Conservation (phyloP, 1,140 invertebrate species). For the Ditylenchus dipsaci region DNA sequence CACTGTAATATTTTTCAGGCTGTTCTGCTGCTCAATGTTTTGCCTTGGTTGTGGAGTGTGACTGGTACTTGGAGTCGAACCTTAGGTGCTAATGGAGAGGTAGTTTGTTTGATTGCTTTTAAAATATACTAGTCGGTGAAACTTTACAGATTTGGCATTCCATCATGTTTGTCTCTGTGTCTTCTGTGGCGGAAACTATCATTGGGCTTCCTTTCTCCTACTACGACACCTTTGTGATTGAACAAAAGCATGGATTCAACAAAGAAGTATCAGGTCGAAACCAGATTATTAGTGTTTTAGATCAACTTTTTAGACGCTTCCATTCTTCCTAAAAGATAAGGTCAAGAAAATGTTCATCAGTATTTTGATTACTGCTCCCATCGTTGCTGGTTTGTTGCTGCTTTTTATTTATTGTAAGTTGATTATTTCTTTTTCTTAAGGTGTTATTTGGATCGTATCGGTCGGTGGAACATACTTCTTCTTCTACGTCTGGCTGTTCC, state of each 20-base stretch:
- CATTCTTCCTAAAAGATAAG: slow-evolving; percentile 90
- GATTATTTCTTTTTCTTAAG: no score
- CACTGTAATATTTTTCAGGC: slow-evolving; percentile 30
- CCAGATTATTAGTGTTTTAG: neutral
- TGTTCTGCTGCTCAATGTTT: slow-evolving; percentile 38
- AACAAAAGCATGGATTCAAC: slow-evolving; percentile 96
- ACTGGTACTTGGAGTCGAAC: slow-evolving; percentile 4
- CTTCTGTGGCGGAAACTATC: slow-evolving; percentile 36
- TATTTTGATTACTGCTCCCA: slow-evolving; percentile 73
- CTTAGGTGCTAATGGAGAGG: slow-evolving; percentile 34
- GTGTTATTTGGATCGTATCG: slow-evolving; percentile 81
- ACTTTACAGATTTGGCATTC: slow-evolving; percentile 47
- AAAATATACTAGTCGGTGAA: slow-evolving; percentile 2
- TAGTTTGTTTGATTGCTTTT: slow-evolving; percentile 8
- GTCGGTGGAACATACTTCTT: slow-evolving; percentile 79
- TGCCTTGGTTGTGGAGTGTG: slow-evolving; percentile 44
- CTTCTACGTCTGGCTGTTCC: slow-evolving; percentile 86
- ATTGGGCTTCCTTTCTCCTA: slow-evolving; percentile 65
- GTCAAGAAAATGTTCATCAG: slow-evolving; percentile 77
- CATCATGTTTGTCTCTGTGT: slow-evolving; percentile 32
- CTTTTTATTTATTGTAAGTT: no score
- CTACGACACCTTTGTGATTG: slow-evolving; percentile 88
- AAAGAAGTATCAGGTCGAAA: slow-evolving; percentile 68
- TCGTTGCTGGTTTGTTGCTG: slow-evolving; percentile 66
- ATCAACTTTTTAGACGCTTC: slow-evolving; percentile 68